Percentiles rank a stretch among this genome's conserved stretches.
These are phyloP conservation scores for Trichonephila clavipes DNA, from an alignment of 1,140 invertebrate genomes.

Conservation along the genomic window DNA sequence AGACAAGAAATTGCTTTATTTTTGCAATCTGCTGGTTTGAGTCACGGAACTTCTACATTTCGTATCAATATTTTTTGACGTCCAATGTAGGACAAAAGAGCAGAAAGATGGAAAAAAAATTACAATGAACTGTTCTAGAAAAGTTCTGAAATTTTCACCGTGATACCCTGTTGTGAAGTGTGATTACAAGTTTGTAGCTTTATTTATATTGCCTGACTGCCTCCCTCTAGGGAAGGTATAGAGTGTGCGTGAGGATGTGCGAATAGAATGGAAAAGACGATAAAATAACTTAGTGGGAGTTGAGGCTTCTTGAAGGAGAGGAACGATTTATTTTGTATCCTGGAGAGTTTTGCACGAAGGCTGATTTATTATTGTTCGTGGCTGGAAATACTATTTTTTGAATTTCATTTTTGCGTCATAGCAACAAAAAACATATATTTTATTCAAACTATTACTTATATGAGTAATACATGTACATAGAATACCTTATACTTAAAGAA, in stretches of 20 bases:
- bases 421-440: not conserved
- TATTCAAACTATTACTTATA: no score
- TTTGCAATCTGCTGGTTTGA: not conserved
- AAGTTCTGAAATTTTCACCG: not conserved
- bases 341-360: not conserved
- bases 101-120: not conserved
- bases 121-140: not conserved
- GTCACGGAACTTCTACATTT: not conserved
- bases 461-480: no score
- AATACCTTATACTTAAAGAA: no score
- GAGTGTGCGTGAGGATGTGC: not conserved
- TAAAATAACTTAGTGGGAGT: not conserved
- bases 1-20: constrained; percentile 33
- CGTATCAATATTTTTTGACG: constrained; percentile 1
- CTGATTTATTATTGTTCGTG: not conserved
- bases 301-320: not conserved
- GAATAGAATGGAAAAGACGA: not conserved
- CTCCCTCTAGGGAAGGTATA: not conserved
- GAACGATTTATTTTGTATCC: constrained; percentile 6
- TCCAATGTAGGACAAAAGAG: not conserved
- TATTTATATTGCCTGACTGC: not conserved
- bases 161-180: constrained; percentile 18
- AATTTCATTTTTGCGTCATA: not conserved
- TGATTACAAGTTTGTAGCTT: constrained; percentile 13
- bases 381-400: not conserved